Evolutionary conservation across 2,113 vertebrate species (phyloP).

Genomic region (Nipponia nippon): DNA sequence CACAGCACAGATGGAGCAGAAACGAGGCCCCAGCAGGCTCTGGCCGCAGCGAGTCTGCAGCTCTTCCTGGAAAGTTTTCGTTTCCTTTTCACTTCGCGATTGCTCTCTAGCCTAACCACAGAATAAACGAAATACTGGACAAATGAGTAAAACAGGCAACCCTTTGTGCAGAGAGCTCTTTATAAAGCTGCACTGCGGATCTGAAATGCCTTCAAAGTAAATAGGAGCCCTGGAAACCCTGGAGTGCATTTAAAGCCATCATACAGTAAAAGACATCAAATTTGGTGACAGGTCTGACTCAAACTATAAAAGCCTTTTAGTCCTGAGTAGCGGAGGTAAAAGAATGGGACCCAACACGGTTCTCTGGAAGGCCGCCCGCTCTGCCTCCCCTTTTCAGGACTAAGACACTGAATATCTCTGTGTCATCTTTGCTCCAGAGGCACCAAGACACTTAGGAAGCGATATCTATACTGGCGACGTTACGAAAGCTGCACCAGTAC

Average conservation of each 20-base stretch:
- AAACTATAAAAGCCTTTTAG: not conserved
- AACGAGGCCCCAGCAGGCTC: not conserved
- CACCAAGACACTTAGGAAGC: not conserved
- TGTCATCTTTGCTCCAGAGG: not conserved
- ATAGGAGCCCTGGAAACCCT: not conserved
- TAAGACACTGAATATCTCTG: not conserved
- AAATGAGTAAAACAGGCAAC: slow-evolving; percentile 10
- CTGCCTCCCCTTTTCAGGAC: not conserved
- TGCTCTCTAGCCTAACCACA: not conserved
- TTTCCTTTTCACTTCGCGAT: not conserved
- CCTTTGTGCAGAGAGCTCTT: not conserved
- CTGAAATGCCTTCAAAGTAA: not conserved
- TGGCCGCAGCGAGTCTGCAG: not conserved
- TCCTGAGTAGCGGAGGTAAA: not conserved
- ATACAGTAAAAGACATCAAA: not conserved
- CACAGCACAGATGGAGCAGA: not conserved
- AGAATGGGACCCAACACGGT: fast-evolving
- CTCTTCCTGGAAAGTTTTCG: slow-evolving; percentile 55
- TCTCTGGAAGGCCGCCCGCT: not conserved
- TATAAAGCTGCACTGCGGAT: not conserved
- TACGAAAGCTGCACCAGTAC: not conserved
- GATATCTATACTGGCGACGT: fast-evolving
- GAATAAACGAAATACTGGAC: not conserved
- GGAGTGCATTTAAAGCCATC: not conserved
- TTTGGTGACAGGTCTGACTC: not conserved